These are phyloP conservation scores for Calameuta idolon DNA, from an alignment of 2,888 invertebrate genomes.

Conservation along the genomic window DNA sequence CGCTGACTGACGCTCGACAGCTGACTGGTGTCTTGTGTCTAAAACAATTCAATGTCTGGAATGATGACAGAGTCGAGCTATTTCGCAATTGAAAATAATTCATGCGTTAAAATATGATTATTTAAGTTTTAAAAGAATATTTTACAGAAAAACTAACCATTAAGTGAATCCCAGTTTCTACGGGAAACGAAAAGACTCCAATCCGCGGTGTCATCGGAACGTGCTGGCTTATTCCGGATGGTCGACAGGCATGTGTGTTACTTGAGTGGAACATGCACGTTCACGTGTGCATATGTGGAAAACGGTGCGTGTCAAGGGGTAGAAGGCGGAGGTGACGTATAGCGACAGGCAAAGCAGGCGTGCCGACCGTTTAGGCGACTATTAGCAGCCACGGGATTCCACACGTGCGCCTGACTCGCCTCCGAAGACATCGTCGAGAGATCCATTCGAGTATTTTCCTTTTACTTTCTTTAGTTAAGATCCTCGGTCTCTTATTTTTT, in stretches of 20 bases:
- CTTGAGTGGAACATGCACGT: background rate
- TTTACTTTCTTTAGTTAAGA: background rate
- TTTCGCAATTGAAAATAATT: background rate
- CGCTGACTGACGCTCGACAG: slow-evolving; percentile 54
- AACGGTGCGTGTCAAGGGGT: slow-evolving; percentile 19
- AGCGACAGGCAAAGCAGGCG: slow-evolving; percentile 46
- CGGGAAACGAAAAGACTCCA: background rate
- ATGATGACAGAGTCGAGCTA: background rate
- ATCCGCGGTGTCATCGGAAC: background rate
- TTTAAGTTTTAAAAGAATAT: background rate
- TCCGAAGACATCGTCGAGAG: slow-evolving; percentile 36
- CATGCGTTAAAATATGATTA: background rate
- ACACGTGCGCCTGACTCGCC: slow-evolving; percentile 42
- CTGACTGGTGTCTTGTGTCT: slow-evolving; percentile 39
- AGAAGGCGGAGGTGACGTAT: slow-evolving; percentile 47
- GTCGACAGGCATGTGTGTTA: background rate
- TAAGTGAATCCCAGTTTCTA: background rate
- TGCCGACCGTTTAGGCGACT: slow-evolving; percentile 55
- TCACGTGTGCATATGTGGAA: background rate
- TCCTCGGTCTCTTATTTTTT: slow-evolving; percentile 17
- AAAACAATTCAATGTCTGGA: background rate
- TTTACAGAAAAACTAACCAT: background rate
- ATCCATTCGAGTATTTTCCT: slow-evolving; percentile 10
- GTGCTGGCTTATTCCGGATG: background rate
- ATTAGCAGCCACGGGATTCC: slow-evolving; percentile 38